Base-by-base conservation (phyloP, 2,113 vertebrate species). In the Sclerurus mexicanus region DNA sequence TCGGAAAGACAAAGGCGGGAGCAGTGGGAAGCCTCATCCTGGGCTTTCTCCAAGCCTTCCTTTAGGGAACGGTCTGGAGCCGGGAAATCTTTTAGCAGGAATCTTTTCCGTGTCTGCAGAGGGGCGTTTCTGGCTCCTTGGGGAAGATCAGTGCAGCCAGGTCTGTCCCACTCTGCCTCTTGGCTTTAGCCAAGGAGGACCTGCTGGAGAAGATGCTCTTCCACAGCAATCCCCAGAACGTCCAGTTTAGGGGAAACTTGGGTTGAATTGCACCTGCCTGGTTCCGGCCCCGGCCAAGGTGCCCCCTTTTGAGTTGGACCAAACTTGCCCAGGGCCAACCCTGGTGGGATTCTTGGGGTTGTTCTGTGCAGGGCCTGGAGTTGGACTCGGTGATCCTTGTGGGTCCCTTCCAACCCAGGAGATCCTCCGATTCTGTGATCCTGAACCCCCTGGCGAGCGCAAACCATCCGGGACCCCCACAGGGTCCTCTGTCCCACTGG, bases 381-480 rank as follows among this genome's bases (percentile, higher is more conserved):
- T n/a, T 56, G 63, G 3, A 20, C 31, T 20, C 8, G 31, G n/a
- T 42, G 35, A 49, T 47, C 79, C 47, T 55, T 7, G 40, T 42
- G 62, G 30, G 16, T 62, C 14, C 12, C 14, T 58, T 13, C 59
- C 42, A 49, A 9, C 40, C 55, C 49, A 5, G 67, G 63, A 20
- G 22, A 35, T 39, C 8, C 68, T 44, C 28, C 37, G 46, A 86
- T 39, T n/a, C 23, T 27, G 21, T 14, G 72, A 24, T 59, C 47
- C 33, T 2, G 33, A 30, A 1, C 1, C 19, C 22, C 9, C 10
- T 21, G 28, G 39, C 7, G 44, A 50, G 35, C 53, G 4, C 23
- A 25, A 12, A 6, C 46, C 6, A 1, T 2, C 1, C 0, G 2
- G 68, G 76, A 59, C 35, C 58, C 44, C 39, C 1, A 0, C 46